Percentiles rank a stretch among this genome's conserved stretches.
phyloP scores from a whole-genome alignment of 2,113 vertebrate genomes.

The Corythornis vintsioides region DNA sequence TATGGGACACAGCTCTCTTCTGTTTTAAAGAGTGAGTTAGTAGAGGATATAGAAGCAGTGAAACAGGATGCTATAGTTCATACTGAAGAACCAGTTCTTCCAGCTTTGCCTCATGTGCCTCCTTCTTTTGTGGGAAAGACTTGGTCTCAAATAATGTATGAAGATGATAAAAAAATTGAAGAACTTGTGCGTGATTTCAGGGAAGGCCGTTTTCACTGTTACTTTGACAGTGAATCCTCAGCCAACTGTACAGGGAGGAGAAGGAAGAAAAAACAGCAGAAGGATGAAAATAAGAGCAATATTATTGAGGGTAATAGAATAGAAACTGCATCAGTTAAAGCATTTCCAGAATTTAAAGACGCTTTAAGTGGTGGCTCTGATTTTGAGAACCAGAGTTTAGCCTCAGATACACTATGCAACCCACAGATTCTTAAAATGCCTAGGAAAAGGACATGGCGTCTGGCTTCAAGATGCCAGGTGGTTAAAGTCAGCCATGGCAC shows the following conservation, averaged over 20 bases:
- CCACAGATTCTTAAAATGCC: conserved; percentile 53
- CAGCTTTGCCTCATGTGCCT: conserved; percentile 83
- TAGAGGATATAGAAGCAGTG: background rate
- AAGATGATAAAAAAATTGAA: conserved; percentile 87
- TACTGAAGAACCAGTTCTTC: conserved; percentile 77
- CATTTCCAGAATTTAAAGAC: conserved; percentile 67
- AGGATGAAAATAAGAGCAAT: conserved; percentile 2
- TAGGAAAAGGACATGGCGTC: conserved; percentile 70
- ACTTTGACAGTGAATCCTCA: conserved; percentile 84
- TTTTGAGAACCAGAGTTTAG: conserved; percentile 36
- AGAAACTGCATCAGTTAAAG: conserved; percentile 26
- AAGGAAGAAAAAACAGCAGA: conserved; percentile 47
- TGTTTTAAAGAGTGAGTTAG: conserved; percentile 64
- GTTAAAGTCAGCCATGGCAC: conserved; percentile 88
- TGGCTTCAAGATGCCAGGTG: conserved; percentile 86
- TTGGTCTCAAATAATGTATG: conserved; percentile 85
- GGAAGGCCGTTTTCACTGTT: conserved; percentile 81
- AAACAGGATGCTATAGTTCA: conserved; percentile 24
- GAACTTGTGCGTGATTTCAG: conserved; percentile 84
- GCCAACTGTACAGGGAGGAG: conserved; percentile 72
- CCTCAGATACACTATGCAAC: conserved; percentile 45
- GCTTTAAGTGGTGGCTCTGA: conserved; percentile 40
- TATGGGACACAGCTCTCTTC: conserved; percentile 78
- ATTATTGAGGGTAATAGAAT: background rate
- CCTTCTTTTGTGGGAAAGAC: conserved; percentile 88